phyloP scores from a whole-genome alignment of 2,888 invertebrate species.

The Cephus rjabovi region DNA sequence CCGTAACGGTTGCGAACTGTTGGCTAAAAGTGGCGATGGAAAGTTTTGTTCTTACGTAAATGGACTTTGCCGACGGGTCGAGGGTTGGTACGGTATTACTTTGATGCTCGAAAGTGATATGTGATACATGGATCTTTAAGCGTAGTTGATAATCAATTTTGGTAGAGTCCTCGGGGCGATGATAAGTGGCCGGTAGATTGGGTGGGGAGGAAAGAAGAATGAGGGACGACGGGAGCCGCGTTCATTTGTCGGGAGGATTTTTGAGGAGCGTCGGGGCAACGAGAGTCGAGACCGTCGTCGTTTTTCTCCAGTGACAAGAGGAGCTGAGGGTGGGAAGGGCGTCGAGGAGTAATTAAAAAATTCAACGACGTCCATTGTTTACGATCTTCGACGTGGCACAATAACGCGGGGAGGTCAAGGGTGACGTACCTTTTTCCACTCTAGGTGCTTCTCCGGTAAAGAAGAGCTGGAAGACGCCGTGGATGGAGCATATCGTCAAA shows the following conservation, averaged over 20 bases:
- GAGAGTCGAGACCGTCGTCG: constrained; percentile 5
- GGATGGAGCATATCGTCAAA: constrained; percentile 11
- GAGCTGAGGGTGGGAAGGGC: background rate
- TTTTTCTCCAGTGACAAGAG: constrained; percentile 6
- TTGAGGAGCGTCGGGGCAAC: constrained; percentile 10
- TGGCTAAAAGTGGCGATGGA: background rate
- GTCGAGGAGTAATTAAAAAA: constrained; percentile 16
- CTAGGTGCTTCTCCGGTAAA: background rate
- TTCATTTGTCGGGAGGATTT: background rate
- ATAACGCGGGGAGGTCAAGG: background rate
- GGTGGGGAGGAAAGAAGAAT: background rate
- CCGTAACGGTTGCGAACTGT: background rate
- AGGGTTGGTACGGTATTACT: background rate
- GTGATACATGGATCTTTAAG: background rate
- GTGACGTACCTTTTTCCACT: background rate
- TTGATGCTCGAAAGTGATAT: background rate
- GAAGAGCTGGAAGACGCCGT: background rate
- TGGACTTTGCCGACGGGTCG: background rate
- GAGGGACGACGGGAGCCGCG: background rate
- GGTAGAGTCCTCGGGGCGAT: background rate
- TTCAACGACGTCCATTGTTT: constrained; percentile 1
- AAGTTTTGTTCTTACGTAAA: background rate
- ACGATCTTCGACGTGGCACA: constrained; percentile 1
- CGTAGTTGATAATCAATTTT: background rate
- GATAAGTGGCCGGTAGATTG: background rate